Evolutionary conservation across 2,888 invertebrate species (phyloP), one percentile per base, ranked within the genome.

Genomic region (Meloe dianella): DNA sequence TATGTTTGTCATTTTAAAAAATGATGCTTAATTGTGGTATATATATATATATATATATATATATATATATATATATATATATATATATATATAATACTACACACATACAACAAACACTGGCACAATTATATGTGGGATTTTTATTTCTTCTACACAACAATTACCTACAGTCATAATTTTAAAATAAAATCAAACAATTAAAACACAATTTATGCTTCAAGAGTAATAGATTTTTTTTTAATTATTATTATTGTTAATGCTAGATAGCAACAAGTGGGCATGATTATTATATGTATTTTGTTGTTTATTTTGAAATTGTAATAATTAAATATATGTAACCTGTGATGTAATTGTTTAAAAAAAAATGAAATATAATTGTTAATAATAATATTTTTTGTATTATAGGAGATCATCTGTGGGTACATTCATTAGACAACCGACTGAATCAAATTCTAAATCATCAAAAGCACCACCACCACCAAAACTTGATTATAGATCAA

Each of bases 401-500:
- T 84, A 58, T 87, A 94, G 94, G 84, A 91, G 94, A 78, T 93
- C 94, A 73, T 94, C 94, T 61, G 90, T 94, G 78, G 94, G 94
- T 74, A 93, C 94, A 30, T 93, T 93, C 84, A 94, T 93, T 79
- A 89, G 94, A 64, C 90, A 90, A 77, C 89, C 90, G 73, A 86
- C 86, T 8, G 90, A 90, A 79, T 89, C 88, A 81, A 85, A 86
- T 68, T 87, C 89, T 66, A 85, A 85, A 80, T 81, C 85, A 64
- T 84, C 86, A 66, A 87, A 87, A 78, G 86, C 87, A 41, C 85
- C 87, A 68, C 90, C 87, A 68, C 90, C 89, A 72, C 94, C 94
- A 41, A 90, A 92, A 78, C 86, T 95, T 73, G 95, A 95, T 85
- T 95, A 95, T 83, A 90, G 94, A 80, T 95, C 94, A 81, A 94